Evolutionary conservation across 2,888 invertebrate species (phyloP), one percentile per base, ranked within the genome.

Genomic region (Leucania comma): DNA sequence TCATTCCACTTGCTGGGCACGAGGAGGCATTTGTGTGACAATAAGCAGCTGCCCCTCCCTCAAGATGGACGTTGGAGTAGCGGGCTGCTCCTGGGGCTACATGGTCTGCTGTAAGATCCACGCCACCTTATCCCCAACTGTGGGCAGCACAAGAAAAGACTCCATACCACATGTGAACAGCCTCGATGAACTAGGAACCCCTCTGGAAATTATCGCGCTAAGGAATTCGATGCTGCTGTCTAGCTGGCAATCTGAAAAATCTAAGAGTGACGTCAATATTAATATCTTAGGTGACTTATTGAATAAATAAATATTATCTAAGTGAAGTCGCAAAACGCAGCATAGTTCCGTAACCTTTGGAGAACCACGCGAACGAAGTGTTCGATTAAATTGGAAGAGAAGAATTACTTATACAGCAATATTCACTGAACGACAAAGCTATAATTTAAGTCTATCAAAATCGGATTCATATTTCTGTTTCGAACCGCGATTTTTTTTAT

Each of bases 1-100:
- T 10, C n/a, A 6, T 2, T 56, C 89, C 4, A 92, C 93, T 1
- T 93, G 93, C 78, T 93, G 93, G 93, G 90, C 89, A 0, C 90
- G 92, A 0, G 92, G 92, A 0, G 93, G 93, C 0, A 59, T 89
- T 1, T 93, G 92, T 70, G 80, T 91, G 82, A 87, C 20, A 72
- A 92, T 32, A 81, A 82, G n/a, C 53, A 86, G 17, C 12, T 92
- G 92, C 68, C 86, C 80, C 0, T 59, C 69, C 0, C 61, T 89
- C 56, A 68, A 66, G 1, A 88, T 92, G 61, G 93, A 93, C 24
- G 22, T 85, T 0, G 70, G 71, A 4, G 86, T 92, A 8, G 48
- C 90, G 0, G 93, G 92, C 8, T 93, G 93, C 73, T 58, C 85
- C 0, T 75, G 77, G 50, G 84, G 87, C 10, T 80, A 82, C 70